Conservation (phyloP, 2,113 vertebrate species). For the Hylia prasina region DNA sequence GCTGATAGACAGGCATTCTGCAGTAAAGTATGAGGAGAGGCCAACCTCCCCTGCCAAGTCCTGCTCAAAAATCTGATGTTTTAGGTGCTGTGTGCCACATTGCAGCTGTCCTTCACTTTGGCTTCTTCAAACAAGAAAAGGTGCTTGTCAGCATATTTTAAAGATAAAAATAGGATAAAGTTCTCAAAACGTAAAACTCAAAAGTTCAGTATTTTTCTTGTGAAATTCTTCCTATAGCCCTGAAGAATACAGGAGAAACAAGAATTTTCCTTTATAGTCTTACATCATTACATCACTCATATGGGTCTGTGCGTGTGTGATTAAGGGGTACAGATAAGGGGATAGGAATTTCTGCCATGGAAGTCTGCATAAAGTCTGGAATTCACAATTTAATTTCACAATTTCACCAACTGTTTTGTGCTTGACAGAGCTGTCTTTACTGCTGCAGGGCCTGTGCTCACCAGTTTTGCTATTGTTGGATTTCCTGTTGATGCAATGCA, state of each 20-base stretch:
- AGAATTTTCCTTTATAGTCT: neutral
- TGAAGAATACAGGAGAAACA: neutral
- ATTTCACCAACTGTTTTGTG: neutral
- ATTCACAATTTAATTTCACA: neutral
- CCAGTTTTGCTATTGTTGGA: neutral
- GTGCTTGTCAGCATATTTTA: neutral
- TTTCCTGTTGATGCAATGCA: neutral
- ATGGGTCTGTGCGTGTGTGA: neutral
- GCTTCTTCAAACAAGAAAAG: neutral
- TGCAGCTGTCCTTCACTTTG: neutral
- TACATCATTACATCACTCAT: neutral
- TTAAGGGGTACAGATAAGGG: neutral
- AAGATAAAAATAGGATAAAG: neutral
- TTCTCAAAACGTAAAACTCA: neutral
- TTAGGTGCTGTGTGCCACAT: neutral
- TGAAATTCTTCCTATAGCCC: neutral
- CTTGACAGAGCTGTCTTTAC: neutral
- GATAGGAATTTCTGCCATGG: neutral
- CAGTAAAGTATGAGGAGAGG: neutral
- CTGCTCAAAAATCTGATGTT: neutral
- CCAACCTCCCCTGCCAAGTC: neutral
- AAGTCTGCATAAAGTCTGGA: neutral
- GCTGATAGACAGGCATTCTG: neutral
- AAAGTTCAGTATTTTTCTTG: neutral
- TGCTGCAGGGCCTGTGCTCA: neutral